Evolutionary conservation across 2,113 vertebrate species (phyloP), one percentile per base, ranked within the genome.

Genomic region (Parotia lawesii): DNA sequence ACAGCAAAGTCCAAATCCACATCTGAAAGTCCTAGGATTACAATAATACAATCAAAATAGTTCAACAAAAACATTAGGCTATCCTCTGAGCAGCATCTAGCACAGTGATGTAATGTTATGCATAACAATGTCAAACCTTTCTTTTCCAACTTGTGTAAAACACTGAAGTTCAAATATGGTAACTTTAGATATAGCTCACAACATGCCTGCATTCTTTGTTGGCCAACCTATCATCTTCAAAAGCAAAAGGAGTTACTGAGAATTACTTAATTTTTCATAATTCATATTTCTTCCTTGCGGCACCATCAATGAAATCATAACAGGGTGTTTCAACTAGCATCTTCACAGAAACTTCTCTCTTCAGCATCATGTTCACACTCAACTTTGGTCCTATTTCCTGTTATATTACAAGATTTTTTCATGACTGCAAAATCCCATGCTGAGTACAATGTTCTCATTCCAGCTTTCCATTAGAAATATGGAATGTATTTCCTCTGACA

Each of bases 341-440:
- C 38, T 35, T 75, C 60, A 31, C 38, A 51, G 45, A 56, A 69
- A 35, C 16, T 3, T 60, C 28, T 35, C n/a, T 33, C 40, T 64
- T 66, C 16, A 27, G 22, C 23, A n/a, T 40, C 56, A 8, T 2
- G 4, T 22, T 64, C 27, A 47, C 27, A 2, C 0, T 1, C 19
- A 61, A 35, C 28, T 77, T 69, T 53, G 18, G 18, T 45, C 50
- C 67, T 42, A 5, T n/a, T 77, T 65, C 24, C 47, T 31, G 11
- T 22, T 47, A 29, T 29, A 11, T 16, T 15, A 18, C 11, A 22
- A 9, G 24, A 35, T 3, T 40, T 40, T 37, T 51, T 62, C 23
- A 8, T 5, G 27, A 33, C 58, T n/a, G 33, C 40, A 24, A n/a
- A 70, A 35, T 58, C 40, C 37, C 22, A 3, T 15, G 42, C 14